Evolutionary conservation across 1,140 invertebrate genomes (phyloP).

Genomic region (Sitodiplosis mosellana): DNA sequence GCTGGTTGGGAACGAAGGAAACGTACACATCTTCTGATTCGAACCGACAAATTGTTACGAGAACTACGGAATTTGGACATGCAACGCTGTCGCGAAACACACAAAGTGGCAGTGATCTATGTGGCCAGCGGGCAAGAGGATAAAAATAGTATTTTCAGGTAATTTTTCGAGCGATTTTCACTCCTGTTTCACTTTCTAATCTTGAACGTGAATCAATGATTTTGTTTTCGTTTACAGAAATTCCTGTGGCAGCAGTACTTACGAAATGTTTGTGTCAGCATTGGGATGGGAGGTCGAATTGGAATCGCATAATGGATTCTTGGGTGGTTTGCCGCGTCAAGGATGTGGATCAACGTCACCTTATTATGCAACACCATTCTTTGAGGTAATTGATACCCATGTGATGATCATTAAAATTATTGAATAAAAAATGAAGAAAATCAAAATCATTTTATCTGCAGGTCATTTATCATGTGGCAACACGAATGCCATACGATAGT

Average conservation of each 20-base stretch:
- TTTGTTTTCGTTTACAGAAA: conserved; percentile 30
- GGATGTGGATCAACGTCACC: conserved; percentile 85
- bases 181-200: background rate
- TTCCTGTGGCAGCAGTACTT: conserved; percentile 68
- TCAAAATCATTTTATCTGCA: conserved; percentile 33
- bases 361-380: conserved; percentile 87
- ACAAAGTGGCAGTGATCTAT: conserved; percentile 98
- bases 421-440: background rate
- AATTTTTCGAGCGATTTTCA: conserved; percentile 8
- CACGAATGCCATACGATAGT: conserved; percentile 79
- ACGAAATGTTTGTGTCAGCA: conserved; percentile 86
- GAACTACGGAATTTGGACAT: conserved; percentile 85
- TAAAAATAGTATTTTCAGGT: conserved; percentile 73
- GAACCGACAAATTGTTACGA: conserved; percentile 75
- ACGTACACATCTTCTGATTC: conserved; percentile 69
- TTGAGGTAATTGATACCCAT: conserved; percentile 40
- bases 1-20: conserved; percentile 74
- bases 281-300: conserved; percentile 94
- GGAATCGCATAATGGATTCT: conserved; percentile 87
- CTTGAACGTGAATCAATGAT: no score
- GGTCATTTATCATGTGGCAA: conserved; percentile 91
- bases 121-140: conserved; percentile 94
- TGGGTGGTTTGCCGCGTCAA: conserved; percentile 84
- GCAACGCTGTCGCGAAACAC: conserved; percentile 85
- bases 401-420: background rate